phyloP scores from a whole-genome alignment of 2,113 vertebrate genomes.

The Gavia stellata region DNA sequence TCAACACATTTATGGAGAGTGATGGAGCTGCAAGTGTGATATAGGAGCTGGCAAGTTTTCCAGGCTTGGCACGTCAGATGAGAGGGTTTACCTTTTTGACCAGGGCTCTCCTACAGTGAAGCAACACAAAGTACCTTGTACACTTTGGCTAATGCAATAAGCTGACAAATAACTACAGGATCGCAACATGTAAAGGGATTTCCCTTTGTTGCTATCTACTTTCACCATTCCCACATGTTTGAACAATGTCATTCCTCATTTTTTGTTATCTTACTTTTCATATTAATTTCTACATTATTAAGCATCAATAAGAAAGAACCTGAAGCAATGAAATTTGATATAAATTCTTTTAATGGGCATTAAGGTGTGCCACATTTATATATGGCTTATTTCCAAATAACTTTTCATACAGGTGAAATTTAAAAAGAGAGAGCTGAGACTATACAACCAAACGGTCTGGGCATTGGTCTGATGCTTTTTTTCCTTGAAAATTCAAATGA shows the following conservation, averaged over 20 bases:
- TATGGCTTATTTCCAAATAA: constrained; percentile 4
- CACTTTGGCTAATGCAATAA: background rate
- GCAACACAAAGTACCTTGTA: background rate
- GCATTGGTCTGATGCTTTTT: constrained; percentile 64
- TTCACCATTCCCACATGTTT: background rate
- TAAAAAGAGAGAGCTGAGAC: background rate
- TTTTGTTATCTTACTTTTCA: background rate
- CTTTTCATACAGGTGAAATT: constrained; percentile 49
- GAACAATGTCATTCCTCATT: background rate
- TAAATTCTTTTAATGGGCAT: background rate
- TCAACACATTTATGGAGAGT: background rate
- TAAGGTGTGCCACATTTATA: background rate
- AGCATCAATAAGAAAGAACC: background rate
- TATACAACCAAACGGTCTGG: constrained; percentile 62
- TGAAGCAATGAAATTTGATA: background rate
- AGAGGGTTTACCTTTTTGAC: background rate
- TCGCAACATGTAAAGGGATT: background rate
- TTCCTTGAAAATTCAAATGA: constrained; percentile 82
- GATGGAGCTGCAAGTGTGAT: background rate
- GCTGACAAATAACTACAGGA: background rate
- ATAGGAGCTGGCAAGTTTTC: background rate
- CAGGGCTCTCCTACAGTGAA: background rate
- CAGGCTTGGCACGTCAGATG: background rate
- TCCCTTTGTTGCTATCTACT: background rate
- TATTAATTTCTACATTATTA: background rate